phyloP scores from a whole-genome alignment of 2,113 vertebrate species.

The Cyprinodon variegatus region DNA sequence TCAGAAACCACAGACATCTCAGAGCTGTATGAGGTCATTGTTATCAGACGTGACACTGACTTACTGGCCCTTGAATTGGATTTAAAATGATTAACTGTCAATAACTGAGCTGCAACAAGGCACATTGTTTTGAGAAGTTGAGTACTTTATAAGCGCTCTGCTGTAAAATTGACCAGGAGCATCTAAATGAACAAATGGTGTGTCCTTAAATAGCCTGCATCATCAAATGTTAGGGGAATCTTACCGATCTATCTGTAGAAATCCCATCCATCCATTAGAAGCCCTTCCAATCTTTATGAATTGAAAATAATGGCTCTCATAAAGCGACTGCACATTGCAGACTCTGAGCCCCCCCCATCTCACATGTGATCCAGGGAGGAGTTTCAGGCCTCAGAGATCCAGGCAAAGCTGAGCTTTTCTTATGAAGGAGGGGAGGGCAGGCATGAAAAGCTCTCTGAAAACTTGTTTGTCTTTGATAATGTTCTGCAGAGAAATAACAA shows the following conservation, averaged over 20 bases:
- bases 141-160: background rate
- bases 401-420: conserved; percentile 41
- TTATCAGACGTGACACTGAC: conserved; percentile 7
- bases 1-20: conserved; percentile 22
- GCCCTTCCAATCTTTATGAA: conserved; percentile 3
- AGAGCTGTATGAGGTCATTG: conserved; percentile 31
- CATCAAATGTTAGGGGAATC: conserved; percentile 6
- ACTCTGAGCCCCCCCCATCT: conserved; percentile 36
- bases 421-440: background rate
- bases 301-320: conserved; percentile 21
- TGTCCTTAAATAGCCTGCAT: conserved; percentile 2
- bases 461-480: conserved; percentile 29
- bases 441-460: conserved; percentile 45
- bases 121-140: background rate
- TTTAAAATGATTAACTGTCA: background rate
- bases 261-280: conserved; percentile 49
- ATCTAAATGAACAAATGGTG: background rate
- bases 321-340: conserved; percentile 23
- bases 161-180: background rate
- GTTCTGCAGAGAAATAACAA: conserved; percentile 37
- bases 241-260: conserved; percentile 51
- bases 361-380: conserved; percentile 72
- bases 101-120: background rate
- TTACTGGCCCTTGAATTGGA: background rate
- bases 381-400: conserved; percentile 29